A percentile compares a stretch with the other conserved stretches of the same genome.
Conservation (phyloP, 2,797 vertebrate genomes). For the Natrix natrix region DNA sequence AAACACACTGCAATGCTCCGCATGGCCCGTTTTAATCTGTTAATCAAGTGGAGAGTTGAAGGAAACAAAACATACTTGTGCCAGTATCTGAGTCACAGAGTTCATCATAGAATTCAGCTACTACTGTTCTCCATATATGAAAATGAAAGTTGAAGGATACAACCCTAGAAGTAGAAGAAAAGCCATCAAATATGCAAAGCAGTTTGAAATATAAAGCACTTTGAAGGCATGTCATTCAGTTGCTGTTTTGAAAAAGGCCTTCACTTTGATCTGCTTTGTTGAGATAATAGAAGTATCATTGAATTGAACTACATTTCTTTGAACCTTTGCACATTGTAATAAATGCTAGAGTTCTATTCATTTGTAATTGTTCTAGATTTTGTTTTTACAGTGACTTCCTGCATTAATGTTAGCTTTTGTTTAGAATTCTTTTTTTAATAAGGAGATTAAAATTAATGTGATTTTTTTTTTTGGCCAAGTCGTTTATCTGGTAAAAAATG, state of each 20-base stretch:
- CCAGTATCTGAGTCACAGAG: neutral
- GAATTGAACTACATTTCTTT: neutral
- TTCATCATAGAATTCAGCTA: neutral
- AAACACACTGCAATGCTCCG: too few species aligned
- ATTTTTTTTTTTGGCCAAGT: neutral
- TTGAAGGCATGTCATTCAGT: neutral
- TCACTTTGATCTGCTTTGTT: neutral
- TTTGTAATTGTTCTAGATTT: neutral
- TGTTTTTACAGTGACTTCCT: neutral
- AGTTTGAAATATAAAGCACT: neutral
- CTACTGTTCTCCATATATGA: neutral
- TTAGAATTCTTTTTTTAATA: neutral
- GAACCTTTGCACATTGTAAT: neutral
- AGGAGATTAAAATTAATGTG: neutral
- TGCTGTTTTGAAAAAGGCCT: neutral
- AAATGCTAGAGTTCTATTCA: neutral
- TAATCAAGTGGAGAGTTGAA: neutral
- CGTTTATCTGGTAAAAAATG: neutral
- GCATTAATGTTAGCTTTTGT: constrained; percentile 27
- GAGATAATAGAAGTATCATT: neutral
- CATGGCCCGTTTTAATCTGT: neutral
- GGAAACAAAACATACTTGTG: neutral
- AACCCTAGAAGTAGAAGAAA: neutral
- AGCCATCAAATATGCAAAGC: neutral
- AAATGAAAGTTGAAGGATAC: neutral